Evolutionary conservation across 2,888 invertebrate species (phyloP).

Genomic region (Drosophila paracracens): DNA sequence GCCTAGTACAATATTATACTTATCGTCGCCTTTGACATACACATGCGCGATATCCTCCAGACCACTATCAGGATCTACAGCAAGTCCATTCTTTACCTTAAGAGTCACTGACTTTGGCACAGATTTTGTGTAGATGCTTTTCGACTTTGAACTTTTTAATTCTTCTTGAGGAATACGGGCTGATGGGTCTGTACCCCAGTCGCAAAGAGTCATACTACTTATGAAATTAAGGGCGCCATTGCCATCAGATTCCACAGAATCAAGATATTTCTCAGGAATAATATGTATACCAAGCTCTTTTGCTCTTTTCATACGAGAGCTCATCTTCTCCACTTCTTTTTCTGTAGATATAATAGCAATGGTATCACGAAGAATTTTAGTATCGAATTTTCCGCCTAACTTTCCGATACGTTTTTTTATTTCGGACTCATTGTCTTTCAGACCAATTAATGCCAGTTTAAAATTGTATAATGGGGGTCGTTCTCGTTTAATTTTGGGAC

Average conservation of each 20-base stretch:
- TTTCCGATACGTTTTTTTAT: slow-evolving; percentile 89
- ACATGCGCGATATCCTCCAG: slow-evolving; percentile 93
- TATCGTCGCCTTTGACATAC: slow-evolving; percentile 86
- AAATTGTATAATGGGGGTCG: slow-evolving; percentile 91
- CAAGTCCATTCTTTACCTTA: slow-evolving; percentile 92
- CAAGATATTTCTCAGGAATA: slow-evolving; percentile 91
- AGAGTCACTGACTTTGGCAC: slow-evolving; percentile 88
- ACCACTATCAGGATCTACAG: slow-evolving; percentile 96
- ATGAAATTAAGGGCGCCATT: slow-evolving; percentile 88
- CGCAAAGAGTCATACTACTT: slow-evolving; percentile 90
- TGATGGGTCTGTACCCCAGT: slow-evolving; percentile 91
- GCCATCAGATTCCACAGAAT: slow-evolving; percentile 88
- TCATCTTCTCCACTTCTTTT: slow-evolving; percentile 89
- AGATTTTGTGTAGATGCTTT: slow-evolving; percentile 87
- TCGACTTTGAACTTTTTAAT: slow-evolving; percentile 87
- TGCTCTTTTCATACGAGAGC: slow-evolving; percentile 88
- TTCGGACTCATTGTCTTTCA: slow-evolving; percentile 86
- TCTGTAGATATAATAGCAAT: slow-evolving; percentile 91
- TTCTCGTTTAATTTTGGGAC: slow-evolving; percentile 89
- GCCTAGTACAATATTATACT: slow-evolving; percentile 92
- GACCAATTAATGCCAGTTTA: slow-evolving; percentile 90
- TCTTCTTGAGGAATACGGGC: slow-evolving; percentile 85
- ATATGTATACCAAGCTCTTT: slow-evolving; percentile 91
- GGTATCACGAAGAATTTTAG: slow-evolving; percentile 88
- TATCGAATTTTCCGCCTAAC: slow-evolving; percentile 91